Conservation (phyloP, 2,888 invertebrate genomes). For the Dolichopus griseipennis region DNA sequence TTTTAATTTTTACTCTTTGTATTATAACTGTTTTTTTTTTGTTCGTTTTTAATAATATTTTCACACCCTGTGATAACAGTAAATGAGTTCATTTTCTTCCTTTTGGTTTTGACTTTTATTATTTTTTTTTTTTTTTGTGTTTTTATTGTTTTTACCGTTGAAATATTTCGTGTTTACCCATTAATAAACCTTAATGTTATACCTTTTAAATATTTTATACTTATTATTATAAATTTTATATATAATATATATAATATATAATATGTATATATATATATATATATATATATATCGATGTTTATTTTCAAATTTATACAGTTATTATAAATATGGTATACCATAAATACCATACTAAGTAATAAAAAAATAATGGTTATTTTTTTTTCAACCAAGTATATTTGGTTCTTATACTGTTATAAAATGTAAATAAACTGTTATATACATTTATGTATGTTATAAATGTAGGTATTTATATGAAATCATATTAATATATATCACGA, state of each 20-base stretch:
- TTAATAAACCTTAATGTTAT: slow-evolving; percentile 6
- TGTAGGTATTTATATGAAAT: no score
- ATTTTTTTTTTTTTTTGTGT: background rate
- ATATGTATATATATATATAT: no score
- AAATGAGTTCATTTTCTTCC: background rate
- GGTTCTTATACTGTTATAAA: background rate
- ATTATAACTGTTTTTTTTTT: no score
- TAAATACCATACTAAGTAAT: background rate
- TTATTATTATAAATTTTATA: background rate
- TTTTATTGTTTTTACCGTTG: background rate
- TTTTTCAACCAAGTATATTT: background rate
- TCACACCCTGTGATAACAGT: slow-evolving; percentile 1
- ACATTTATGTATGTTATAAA: no score
- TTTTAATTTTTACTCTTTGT: background rate
- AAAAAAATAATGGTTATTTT: background rate
- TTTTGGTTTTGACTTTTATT: background rate
- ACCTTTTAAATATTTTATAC: slow-evolving; percentile 2
- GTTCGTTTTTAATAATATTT: background rate
- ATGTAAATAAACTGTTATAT: no score
- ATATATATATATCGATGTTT: no score
- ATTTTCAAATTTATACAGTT: background rate
- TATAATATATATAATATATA: no score
- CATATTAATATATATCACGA: background rate
- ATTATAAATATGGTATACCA: background rate
- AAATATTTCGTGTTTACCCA: background rate